These are phyloP conservation scores for Bubo bubo DNA, from an alignment of 2,113 vertebrate genomes.

Conservation along the genomic window DNA sequence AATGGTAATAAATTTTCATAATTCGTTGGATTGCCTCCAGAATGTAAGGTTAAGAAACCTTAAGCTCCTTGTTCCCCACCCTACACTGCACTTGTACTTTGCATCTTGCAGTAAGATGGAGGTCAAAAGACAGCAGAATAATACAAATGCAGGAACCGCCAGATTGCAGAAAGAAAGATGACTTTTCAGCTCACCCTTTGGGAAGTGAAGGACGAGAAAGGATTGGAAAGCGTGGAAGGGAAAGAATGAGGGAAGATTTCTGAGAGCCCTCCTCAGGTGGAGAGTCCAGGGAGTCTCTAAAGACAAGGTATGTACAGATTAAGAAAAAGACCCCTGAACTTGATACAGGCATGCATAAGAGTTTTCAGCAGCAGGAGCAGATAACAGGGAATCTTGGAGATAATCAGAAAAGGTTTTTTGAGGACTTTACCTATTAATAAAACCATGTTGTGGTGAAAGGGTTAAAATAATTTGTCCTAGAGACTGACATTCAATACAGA, in stretches of 20 bases:
- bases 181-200: conserved; percentile 87
- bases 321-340: background rate
- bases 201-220: conserved; percentile 88
- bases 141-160: background rate
- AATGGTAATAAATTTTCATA: background rate
- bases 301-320: conserved; percentile 67
- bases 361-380: background rate
- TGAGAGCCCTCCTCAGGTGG: conserved; percentile 84
- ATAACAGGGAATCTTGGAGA: background rate
- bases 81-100: background rate
- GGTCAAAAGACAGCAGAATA: background rate
- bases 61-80: background rate
- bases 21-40: background rate
- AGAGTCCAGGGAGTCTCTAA: conserved; percentile 85
- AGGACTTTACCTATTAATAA: background rate
- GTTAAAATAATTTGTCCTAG: background rate
- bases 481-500: background rate
- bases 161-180: conserved; percentile 1
- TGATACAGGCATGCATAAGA: background rate
- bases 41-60: background rate
- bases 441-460: background rate
- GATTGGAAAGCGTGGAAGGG: conserved; percentile 90
- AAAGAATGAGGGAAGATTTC: conserved; percentile 89
- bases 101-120: background rate
- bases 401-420: background rate